These are phyloP conservation scores for Seira ritae DNA, from an alignment of 2,888 invertebrate genomes.

Conservation along the genomic window DNA sequence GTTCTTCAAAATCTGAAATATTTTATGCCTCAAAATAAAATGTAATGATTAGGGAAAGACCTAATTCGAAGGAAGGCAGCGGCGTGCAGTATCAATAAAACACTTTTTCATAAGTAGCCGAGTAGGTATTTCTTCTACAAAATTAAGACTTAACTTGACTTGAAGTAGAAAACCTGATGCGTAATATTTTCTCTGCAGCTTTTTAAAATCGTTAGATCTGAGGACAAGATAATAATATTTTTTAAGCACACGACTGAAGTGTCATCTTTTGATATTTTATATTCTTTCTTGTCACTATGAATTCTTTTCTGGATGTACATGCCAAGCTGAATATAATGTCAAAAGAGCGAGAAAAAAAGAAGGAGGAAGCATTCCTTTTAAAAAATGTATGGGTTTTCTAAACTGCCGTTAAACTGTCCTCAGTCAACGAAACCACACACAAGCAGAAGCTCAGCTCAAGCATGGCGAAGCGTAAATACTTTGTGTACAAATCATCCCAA, in stretches of 20 bases:
- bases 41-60: conserved; percentile 5
- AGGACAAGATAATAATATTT: background rate
- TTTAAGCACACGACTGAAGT: background rate
- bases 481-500: conserved; percentile 50
- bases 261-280: conserved; percentile 7
- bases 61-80: no score
- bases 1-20: background rate
- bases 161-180: no score
- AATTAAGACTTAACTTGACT: no score
- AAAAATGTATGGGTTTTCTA: conserved; percentile 9
- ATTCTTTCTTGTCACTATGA: conserved; percentile 1
- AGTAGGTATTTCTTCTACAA: no score
- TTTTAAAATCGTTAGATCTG: no score
- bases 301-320: background rate
- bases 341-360: background rate
- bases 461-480: background rate
- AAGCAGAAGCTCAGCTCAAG: background rate
- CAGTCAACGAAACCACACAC: conserved; percentile 30
- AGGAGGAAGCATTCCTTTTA: background rate
- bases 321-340: background rate
- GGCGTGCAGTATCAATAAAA: no score
- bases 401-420: conserved; percentile 48
- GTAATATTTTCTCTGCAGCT: no score
- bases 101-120: no score
- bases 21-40: background rate